A percentile compares a stretch with the other conserved stretches of the same genome.
These are phyloP conservation scores for Bombus consobrinus DNA, from an alignment of 1,140 invertebrate species.

Conservation along the genomic window DNA sequence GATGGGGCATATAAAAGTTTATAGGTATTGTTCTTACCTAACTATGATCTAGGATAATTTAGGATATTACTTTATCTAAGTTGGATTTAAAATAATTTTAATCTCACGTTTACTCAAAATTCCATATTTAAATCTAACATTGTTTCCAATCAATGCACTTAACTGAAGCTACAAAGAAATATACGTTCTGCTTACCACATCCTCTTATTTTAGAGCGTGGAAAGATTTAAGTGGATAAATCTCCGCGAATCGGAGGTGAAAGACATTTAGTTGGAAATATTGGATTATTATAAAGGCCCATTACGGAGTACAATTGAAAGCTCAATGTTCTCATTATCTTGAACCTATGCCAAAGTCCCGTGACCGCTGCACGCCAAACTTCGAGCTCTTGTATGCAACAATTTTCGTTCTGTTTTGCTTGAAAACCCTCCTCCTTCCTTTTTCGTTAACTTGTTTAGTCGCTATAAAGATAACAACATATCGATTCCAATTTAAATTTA, in stretches of 20 bases:
- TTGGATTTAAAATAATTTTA: too few relatives aligned
- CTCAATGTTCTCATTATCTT: not conserved
- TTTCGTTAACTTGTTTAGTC: not conserved
- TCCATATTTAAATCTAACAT: not conserved
- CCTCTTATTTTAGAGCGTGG: not conserved
- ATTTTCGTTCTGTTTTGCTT: not conserved
- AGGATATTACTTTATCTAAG: too few relatives aligned
- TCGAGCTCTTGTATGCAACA: not conserved
- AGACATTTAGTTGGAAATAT: not conserved
- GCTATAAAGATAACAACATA: too few relatives aligned
- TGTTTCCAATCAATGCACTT: not conserved
- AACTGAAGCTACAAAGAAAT: not conserved
- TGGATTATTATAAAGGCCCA: not conserved
- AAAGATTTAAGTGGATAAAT: not conserved
- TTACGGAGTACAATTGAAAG: not conserved
- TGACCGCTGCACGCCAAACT: not conserved
- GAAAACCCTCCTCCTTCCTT: not conserved
- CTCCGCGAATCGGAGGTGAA: not conserved
- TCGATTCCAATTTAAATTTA: not conserved
- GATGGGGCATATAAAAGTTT: too few relatives aligned
- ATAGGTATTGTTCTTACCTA: too few relatives aligned
- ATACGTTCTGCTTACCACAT: not conserved
- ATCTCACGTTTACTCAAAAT: not conserved
- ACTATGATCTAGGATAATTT: too few relatives aligned
- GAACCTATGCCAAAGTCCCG: constrained; percentile 9